Evolutionary conservation across 2,888 invertebrate genomes (phyloP).

Genomic region (Microctonus hyperodae): DNA sequence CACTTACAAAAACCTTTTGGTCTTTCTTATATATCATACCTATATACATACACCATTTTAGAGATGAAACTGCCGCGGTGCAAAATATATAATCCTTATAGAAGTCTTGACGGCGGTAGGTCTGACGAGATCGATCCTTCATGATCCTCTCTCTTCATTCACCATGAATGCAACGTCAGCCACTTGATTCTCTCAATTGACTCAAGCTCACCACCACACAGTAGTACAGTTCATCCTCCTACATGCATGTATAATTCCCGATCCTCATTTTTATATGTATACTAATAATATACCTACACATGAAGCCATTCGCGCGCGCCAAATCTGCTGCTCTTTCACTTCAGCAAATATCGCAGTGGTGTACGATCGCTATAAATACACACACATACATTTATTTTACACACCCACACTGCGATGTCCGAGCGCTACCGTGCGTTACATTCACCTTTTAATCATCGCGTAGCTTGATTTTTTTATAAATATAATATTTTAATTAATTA

Average conservation of each 20-base stretch:
- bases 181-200: constrained; percentile 29
- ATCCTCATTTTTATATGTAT: no score
- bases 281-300: no score
- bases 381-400: not conserved
- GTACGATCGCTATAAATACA: not conserved
- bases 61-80: not conserved
- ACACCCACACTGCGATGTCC: no score
- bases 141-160: constrained; percentile 19
- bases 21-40: not conserved
- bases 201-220: not conserved
- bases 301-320: constrained; percentile 5
- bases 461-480: not conserved
- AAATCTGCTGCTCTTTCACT: constrained; percentile 6
- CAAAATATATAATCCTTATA: not conserved
- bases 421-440: constrained; percentile 20
- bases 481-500: constrained; percentile 7
- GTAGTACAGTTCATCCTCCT: not conserved
- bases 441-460: constrained; percentile 23
- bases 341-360: not conserved
- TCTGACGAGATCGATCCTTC: constrained; percentile 25
- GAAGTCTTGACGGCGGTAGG: constrained; percentile 27
- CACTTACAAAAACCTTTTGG: not conserved
- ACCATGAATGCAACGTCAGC: constrained; percentile 7
- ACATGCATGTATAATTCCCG: no score
- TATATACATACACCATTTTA: no score